Evolutionary conservation across 2,797 vertebrate genomes (phyloP).

Genomic region (Psittacula echo): DNA sequence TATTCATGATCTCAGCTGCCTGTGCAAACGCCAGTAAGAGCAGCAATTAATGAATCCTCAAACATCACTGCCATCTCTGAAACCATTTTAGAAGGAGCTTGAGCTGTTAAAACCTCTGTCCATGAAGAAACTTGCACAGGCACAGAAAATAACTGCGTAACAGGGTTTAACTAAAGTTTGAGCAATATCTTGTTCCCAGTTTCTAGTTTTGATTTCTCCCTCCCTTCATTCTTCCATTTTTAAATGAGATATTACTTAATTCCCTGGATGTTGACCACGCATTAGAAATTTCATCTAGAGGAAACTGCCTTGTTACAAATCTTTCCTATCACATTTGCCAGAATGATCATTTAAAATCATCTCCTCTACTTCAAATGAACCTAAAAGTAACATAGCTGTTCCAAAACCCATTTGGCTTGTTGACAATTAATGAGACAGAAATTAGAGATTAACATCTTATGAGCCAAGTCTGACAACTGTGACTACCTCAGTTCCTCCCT

Average conservation of each 20-base stretch:
- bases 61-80: slow-evolving; percentile 52
- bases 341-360: neutral
- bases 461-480: neutral
- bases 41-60: slow-evolving; percentile 68
- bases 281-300: slow-evolving; percentile 32
- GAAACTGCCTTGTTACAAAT: slow-evolving; percentile 21
- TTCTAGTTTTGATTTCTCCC: neutral
- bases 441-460: neutral
- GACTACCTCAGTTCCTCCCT: neutral
- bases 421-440: neutral
- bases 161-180: neutral
- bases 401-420: neutral
- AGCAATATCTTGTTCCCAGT: neutral
- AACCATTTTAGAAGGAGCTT: slow-evolving; percentile 44
- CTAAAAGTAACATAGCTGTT: neutral
- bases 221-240: neutral
- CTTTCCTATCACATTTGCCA: neutral
- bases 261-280: slow-evolving; percentile 6
- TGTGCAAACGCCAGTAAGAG: slow-evolving; percentile 67
- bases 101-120: slow-evolving; percentile 57
- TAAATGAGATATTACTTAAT: slow-evolving; percentile 13
- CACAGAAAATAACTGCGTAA: neutral
- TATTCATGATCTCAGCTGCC: slow-evolving; percentile 67
- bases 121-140: neutral
- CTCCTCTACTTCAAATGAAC: slow-evolving; percentile 5